These are phyloP conservation scores for Drosophila macrospina DNA, from an alignment of 2,888 invertebrate genomes.

Conservation along the genomic window DNA sequence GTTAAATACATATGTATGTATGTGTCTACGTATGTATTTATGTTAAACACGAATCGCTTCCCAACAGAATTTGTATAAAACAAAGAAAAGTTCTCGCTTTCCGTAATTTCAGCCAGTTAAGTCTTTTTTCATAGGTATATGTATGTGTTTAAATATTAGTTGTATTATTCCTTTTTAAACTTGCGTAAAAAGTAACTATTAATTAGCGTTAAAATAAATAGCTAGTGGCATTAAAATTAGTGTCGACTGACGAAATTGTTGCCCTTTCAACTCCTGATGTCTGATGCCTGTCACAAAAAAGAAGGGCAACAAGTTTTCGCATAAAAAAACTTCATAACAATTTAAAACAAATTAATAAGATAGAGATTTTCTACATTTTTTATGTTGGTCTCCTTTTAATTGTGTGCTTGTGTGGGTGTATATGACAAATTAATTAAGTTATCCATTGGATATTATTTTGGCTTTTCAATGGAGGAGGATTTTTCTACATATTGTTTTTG, in stretches of 20 bases:
- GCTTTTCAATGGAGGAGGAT: slow-evolving; percentile 46
- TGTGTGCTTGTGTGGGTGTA: slow-evolving; percentile 26
- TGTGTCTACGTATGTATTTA: slow-evolving; percentile 8
- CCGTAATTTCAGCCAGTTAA: slow-evolving; percentile 55
- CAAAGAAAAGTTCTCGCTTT: slow-evolving; percentile 41
- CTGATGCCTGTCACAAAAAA: slow-evolving; percentile 9
- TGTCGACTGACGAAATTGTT: slow-evolving; percentile 71
- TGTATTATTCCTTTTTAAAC: slow-evolving; percentile 71
- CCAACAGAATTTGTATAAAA: slow-evolving; percentile 44
- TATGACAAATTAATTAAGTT: slow-evolving; percentile 50
- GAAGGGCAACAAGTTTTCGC: slow-evolving; percentile 55
- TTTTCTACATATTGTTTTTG: slow-evolving; percentile 28
- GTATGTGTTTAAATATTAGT: slow-evolving; percentile 67
- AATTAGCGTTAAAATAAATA: slow-evolving; percentile 78
- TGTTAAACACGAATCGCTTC: slow-evolving; percentile 27
- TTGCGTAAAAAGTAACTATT: slow-evolving; percentile 78
- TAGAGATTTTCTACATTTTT: slow-evolving; percentile 70
- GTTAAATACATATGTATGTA: slow-evolving; percentile 22
- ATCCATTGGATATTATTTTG: slow-evolving; percentile 66
- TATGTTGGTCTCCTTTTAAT: slow-evolving; percentile 40
- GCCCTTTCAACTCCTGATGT: slow-evolving; percentile 23
- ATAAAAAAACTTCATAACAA: slow-evolving; percentile 76
- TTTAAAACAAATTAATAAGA: slow-evolving; percentile 80
- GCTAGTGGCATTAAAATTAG: slow-evolving; percentile 80
- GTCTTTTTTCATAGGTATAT: slow-evolving; percentile 54